A percentile compares a stretch with the other conserved stretches of the same genome.
These are phyloP conservation scores for Ligdia adustata DNA, from an alignment of 2,888 invertebrate species.

Conservation along the genomic window DNA sequence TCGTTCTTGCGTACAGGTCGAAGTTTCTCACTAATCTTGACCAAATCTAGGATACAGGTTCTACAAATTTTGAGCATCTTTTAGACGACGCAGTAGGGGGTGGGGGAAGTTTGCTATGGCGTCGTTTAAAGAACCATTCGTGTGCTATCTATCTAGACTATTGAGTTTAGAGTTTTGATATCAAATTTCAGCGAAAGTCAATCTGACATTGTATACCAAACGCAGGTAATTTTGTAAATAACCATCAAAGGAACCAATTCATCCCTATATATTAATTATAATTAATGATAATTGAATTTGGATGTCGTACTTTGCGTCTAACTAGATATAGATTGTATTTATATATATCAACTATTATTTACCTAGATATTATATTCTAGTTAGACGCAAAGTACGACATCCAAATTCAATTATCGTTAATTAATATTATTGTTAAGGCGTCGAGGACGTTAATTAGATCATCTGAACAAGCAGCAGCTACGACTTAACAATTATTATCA, in stretches of 20 bases:
- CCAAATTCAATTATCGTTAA: constrained; percentile 17
- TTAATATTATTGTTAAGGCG: constrained; percentile 17
- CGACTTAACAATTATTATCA: constrained; percentile 14
- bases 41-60: too few species aligned
- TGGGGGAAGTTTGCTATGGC: too few species aligned
- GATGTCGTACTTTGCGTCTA: constrained; percentile 13
- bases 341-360: not conserved
- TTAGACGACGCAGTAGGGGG: too few species aligned
- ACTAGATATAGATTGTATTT: not conserved
- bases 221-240: too few species aligned
- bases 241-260: not conserved
- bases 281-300: constrained; percentile 18
- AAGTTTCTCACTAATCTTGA: too few species aligned
- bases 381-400: constrained; percentile 14
- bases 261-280: constrained; percentile 15
- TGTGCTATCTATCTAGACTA: too few species aligned
- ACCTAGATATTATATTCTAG: not conserved
- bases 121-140: too few species aligned
- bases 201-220: too few species aligned
- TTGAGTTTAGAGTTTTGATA: too few species aligned
- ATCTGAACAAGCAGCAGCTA: constrained; percentile 15
- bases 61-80: too few species aligned
- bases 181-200: too few species aligned
- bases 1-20: too few species aligned
- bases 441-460: constrained; percentile 15